phyloP scores from a whole-genome alignment of 1,140 invertebrate genomes.

The Rhagoletis pomonella region DNA sequence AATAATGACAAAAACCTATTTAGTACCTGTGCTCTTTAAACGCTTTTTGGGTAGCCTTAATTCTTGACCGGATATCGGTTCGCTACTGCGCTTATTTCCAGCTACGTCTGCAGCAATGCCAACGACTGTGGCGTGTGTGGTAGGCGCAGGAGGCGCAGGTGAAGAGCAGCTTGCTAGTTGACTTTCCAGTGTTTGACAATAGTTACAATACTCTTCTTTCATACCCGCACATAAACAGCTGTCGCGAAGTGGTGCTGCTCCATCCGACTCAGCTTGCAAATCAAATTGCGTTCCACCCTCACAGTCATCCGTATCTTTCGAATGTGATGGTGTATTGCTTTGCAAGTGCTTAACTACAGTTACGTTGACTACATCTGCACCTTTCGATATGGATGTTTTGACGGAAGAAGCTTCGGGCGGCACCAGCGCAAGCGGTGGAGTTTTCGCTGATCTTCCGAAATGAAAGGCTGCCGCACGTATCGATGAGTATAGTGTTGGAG shows the following conservation, averaged over 20 bases:
- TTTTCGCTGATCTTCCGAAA: conserved; percentile 60
- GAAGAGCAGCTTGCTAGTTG: background rate
- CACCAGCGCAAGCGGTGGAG: conserved; percentile 74
- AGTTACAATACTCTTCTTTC: conserved; percentile 48
- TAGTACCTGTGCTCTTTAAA: conserved; percentile 64
- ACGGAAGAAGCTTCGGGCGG: conserved; percentile 75
- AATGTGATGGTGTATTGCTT: conserved; percentile 55
- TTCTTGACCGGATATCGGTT: background rate
- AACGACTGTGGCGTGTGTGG: background rate
- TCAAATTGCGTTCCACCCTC: background rate
- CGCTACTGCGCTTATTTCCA: background rate
- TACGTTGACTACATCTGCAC: conserved; percentile 70
- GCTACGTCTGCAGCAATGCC: background rate
- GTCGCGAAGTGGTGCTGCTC: background rate
- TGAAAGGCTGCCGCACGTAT: background rate
- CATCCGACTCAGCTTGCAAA: background rate
- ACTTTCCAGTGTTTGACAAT: conserved; percentile 48
- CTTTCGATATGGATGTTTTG: conserved; percentile 76
- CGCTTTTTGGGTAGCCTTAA: conserved; percentile 61
- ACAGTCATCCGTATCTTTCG: background rate
- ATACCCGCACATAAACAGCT: background rate
- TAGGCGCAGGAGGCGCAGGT: conserved; percentile 57
- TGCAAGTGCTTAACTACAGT: conserved; percentile 69
- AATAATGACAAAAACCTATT: background rate
- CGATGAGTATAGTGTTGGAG: conserved; percentile 52